These are phyloP conservation scores for Brachionus paranguensis DNA, from an alignment of 1,140 invertebrate species.

Conservation along the genomic window DNA sequence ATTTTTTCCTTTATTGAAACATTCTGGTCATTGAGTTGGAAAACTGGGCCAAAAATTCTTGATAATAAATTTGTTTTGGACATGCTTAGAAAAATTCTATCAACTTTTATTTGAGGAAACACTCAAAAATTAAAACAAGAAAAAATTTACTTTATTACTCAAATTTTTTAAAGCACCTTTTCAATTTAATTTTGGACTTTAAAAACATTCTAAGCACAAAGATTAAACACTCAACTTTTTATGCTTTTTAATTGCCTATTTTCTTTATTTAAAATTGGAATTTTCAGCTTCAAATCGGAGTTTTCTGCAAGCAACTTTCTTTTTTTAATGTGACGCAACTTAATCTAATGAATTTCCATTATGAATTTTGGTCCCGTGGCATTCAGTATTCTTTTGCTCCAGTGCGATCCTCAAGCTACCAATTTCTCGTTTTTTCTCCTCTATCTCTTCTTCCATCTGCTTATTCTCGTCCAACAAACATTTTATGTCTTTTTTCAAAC, in stretches of 20 bases:
- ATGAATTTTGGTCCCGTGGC: background rate
- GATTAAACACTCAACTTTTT: background rate
- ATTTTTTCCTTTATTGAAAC: background rate
- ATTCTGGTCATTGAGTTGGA: background rate
- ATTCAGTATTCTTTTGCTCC: background rate
- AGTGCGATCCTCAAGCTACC: background rate
- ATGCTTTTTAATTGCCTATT: background rate
- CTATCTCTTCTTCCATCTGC: background rate
- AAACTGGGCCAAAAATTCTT: background rate
- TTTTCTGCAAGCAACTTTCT: background rate
- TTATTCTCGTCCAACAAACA: background rate
- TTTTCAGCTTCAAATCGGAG: background rate
- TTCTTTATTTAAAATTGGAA: background rate
- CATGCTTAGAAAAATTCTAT: background rate
- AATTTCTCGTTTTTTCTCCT: background rate
- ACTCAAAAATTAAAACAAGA: background rate
- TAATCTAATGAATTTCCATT: background rate
- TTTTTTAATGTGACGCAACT: background rate
- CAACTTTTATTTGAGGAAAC: background rate
- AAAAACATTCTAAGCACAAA: background rate
- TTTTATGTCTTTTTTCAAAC: conserved; percentile 15
- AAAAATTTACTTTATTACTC: background rate
- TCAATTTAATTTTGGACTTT: background rate
- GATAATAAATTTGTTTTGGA: background rate
- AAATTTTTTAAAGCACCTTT: background rate